Percentiles rank a stretch among this genome's conserved stretches.
Evolutionary conservation across 2,797 vertebrate genomes (phyloP).

Genomic region (Carduelis carduelis): DNA sequence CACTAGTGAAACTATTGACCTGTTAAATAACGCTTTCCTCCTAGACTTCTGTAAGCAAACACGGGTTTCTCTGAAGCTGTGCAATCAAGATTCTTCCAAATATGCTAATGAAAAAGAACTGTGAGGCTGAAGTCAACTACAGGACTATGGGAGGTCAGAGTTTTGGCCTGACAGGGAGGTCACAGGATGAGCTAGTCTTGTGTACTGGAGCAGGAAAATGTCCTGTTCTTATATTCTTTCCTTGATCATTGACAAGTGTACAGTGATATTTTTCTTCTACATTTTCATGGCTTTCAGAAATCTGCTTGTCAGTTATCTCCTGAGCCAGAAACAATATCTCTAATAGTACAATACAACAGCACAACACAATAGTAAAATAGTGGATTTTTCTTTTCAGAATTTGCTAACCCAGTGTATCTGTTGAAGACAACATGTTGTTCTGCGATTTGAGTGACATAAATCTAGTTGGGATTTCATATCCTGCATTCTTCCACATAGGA

Average conservation of each 20-base stretch:
- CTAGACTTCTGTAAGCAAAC: rapidly evolving
- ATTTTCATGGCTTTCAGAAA: not conserved
- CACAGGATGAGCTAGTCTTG: rapidly evolving
- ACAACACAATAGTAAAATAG: not conserved
- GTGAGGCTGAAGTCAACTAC: not conserved
- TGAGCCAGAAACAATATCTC: rapidly evolving
- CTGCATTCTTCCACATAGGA: not conserved
- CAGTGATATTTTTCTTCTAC: not conserved
- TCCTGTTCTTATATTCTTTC: not conserved
- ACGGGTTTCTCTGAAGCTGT: not conserved
- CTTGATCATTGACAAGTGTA: not conserved
- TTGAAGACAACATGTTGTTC: not conserved
- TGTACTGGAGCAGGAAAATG: not conserved
- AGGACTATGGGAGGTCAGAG: not conserved
- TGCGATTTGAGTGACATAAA: not conserved
- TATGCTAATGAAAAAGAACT: not conserved
- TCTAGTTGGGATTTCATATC: not conserved
- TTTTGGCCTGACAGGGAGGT: not conserved
- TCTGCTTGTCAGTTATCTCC: not conserved
- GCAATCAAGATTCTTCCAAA: not conserved
- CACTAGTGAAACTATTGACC: not conserved
- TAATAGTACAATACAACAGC: not conserved
- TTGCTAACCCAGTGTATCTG: not conserved
- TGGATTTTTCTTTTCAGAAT: not conserved
- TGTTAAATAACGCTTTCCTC: not conserved